phyloP scores from a whole-genome alignment of 2,888 invertebrate species.

The Linnaemya tessellans region DNA sequence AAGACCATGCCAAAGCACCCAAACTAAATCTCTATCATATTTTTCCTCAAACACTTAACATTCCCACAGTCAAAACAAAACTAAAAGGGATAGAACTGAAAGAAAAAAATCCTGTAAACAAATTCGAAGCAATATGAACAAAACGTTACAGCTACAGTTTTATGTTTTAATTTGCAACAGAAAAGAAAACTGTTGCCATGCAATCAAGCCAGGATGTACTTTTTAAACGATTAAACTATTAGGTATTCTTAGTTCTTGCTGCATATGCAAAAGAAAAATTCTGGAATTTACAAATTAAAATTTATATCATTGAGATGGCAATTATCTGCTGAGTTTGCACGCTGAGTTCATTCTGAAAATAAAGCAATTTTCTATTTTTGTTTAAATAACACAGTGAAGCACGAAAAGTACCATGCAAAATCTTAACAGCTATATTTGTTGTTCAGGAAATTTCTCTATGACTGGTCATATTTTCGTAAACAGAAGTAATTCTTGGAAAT shows the following conservation, averaged over 20 bases:
- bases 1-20: not conserved
- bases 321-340: not conserved
- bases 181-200: no score
- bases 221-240: slow-evolving; percentile 15
- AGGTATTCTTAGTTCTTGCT: not conserved
- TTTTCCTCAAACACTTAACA: not conserved
- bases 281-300: not conserved
- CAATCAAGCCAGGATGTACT: not conserved
- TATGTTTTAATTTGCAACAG: not conserved
- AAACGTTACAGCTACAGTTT: not conserved
- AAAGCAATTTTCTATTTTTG: not conserved
- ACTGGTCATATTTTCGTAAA: no score
- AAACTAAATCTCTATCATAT: slow-evolving; percentile 20
- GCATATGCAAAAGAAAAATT: not conserved
- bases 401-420: not conserved
- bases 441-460: no score
- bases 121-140: slow-evolving; percentile 42
- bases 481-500: no score
- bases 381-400: not conserved
- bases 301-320: not conserved
- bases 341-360: not conserved
- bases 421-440: not conserved
- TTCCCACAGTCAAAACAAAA: not conserved
- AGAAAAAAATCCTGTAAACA: not conserved
- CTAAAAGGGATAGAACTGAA: not conserved